phyloP scores from a whole-genome alignment of 37 sponge, comb jelly and placozoan species.

The Dysidea cf. avara region DNA sequence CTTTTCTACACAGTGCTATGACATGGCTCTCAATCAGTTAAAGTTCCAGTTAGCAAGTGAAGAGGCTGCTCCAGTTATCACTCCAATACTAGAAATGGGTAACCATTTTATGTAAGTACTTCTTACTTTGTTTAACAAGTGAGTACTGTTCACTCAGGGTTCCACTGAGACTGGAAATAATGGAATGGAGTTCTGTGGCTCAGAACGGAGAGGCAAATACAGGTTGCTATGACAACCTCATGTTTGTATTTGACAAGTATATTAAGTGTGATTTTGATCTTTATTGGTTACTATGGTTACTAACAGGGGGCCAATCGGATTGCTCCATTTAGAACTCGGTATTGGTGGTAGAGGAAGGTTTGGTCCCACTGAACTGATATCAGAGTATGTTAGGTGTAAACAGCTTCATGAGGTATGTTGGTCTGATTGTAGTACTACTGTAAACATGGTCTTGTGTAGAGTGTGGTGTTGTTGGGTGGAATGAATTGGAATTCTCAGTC shows the following conservation, averaged over 20 bases:
- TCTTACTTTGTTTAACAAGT: not conserved
- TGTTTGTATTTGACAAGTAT: slow-evolving; percentile 57
- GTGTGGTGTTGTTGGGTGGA: slow-evolving; percentile 21
- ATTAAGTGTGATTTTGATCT: not conserved
- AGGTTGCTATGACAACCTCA: slow-evolving; percentile 67
- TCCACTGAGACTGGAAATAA: slow-evolving; percentile 26
- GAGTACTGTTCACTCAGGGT: slow-evolving; percentile 13
- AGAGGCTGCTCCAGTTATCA: slow-evolving; percentile 15
- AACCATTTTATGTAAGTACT: slow-evolving; percentile 36
- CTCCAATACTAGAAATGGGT: slow-evolving; percentile 30
- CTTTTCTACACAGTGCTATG: too few relatives aligned
- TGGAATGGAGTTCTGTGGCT: slow-evolving; percentile 53
- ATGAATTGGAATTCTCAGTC: slow-evolving; percentile 54
- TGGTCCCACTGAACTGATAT: slow-evolving; percentile 45
- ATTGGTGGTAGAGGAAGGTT: slow-evolving; percentile 57
- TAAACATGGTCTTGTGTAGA: slow-evolving; percentile 11
- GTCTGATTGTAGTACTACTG: not conserved
- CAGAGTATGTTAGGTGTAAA: slow-evolving; percentile 53
- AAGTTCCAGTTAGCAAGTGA: slow-evolving; percentile 31
- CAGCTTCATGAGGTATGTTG: slow-evolving; percentile 23
- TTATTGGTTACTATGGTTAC: not conserved
- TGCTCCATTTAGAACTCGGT: slow-evolving; percentile 62
- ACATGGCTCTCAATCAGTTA: slow-evolving; percentile 53
- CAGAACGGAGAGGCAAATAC: slow-evolving; percentile 32
- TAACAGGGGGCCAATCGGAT: slow-evolving; percentile 58